Percentiles rank a stretch among this genome's conserved stretches.
Evolutionary conservation across 2,888 invertebrate genomes (phyloP).

Genomic region (Drosophila eohydei): DNA sequence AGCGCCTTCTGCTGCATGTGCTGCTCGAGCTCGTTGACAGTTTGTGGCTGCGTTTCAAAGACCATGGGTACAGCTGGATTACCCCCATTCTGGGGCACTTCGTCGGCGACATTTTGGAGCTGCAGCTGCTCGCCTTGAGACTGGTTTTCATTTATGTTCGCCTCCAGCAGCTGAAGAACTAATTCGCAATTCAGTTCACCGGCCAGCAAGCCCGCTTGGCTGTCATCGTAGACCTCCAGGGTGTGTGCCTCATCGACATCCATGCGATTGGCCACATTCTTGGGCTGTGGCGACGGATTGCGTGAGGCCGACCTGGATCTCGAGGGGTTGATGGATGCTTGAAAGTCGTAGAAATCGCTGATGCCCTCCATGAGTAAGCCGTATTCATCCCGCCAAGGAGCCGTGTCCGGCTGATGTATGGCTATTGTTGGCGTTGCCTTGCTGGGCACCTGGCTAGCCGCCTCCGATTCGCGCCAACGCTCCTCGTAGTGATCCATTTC

Average conservation of each 20-base stretch:
- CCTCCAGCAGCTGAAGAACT: constrained; percentile 68
- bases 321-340: constrained; percentile 83
- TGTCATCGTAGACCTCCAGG: constrained; percentile 77
- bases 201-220: constrained; percentile 33
- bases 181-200: constrained; percentile 65
- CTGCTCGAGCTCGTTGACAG: constrained; percentile 33
- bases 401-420: constrained; percentile 76
- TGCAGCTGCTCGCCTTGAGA: constrained; percentile 25
- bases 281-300: constrained; percentile 75
- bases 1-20: constrained; percentile 66
- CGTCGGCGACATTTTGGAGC: constrained; percentile 73
- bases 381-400: constrained; percentile 79
- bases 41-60: constrained; percentile 48
- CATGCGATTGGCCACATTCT: constrained; percentile 71
- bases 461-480: constrained; percentile 65
- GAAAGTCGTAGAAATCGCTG: constrained; percentile 84
- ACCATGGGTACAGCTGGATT: constrained; percentile 50
- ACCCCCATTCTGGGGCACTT: constrained; percentile 42
- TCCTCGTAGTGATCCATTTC: constrained; percentile 83
- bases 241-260: constrained; percentile 45
- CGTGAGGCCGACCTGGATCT: constrained; percentile 78
- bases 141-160: constrained; percentile 34
- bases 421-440: constrained; percentile 37
- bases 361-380: constrained; percentile 82
- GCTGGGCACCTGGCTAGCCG: constrained; percentile 18